A percentile compares a stretch with the other conserved stretches of the same genome.
These are phyloP conservation scores for Parapristionchus giblindavisi DNA, from an alignment of 2,888 invertebrate genomes.

Conservation along the genomic window DNA sequence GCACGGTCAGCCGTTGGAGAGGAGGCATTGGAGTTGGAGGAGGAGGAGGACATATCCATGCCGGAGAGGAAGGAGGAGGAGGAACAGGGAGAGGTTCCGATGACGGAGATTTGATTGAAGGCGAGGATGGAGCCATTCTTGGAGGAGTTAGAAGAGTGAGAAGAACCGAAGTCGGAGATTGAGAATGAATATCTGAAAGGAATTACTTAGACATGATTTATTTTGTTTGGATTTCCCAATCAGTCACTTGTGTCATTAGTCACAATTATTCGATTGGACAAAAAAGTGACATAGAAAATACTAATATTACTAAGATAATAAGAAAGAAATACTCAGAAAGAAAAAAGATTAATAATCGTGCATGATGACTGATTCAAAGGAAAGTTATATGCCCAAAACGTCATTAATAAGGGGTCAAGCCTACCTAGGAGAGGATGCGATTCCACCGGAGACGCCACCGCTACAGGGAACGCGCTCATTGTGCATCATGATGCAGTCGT, in stretches of 20 bases:
- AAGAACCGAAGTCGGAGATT: slow-evolving; percentile 17
- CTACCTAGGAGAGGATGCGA: slow-evolving; percentile 29
- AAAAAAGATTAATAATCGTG: not conserved
- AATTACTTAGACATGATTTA: not conserved
- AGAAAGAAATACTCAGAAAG: too few species aligned
- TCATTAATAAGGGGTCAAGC: not conserved
- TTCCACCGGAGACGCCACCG: slow-evolving; percentile 1
- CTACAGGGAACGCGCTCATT: slow-evolving; percentile 28
- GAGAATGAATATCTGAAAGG: slow-evolving; percentile 36
- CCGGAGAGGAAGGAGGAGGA: slow-evolving; percentile 35
- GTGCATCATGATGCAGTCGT: slow-evolving; percentile 38
- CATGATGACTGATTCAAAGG: not conserved
- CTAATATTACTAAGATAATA: too few species aligned
- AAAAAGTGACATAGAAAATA: not conserved
- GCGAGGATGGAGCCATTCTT: slow-evolving; percentile 28
- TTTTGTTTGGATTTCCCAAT: not conserved
- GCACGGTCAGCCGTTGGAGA: slow-evolving; percentile 20
- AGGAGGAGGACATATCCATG: slow-evolving; percentile 26
- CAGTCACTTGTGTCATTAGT: not conserved
- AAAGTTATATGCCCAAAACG: not conserved
- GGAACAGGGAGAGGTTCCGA: slow-evolving; percentile 36
- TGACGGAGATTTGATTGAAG: slow-evolving; percentile 29
- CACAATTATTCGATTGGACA: not conserved
- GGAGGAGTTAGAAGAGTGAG: not conserved
- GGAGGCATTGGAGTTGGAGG: slow-evolving; percentile 17